Evolutionary conservation across 2,797 vertebrate genomes (phyloP).

Genomic region (Chrysocyon brachyurus): DNA sequence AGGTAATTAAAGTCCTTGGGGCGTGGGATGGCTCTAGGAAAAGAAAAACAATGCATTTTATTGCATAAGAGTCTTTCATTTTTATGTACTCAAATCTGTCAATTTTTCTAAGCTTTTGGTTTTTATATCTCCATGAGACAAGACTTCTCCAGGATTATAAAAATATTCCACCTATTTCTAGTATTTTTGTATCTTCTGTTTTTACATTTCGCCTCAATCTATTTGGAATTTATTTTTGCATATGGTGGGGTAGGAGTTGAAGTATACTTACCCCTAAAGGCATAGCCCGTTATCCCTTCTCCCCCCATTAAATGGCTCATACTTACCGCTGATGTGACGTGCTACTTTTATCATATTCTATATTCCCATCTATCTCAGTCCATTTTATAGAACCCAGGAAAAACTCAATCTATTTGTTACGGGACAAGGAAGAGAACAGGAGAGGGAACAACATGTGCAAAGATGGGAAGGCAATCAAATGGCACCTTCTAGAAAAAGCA

Average conservation of each 20-base stretch:
- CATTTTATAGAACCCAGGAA: background rate
- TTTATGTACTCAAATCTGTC: slow-evolving; percentile 30
- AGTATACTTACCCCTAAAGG: background rate
- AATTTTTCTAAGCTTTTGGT: slow-evolving; percentile 50
- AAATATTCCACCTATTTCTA: background rate
- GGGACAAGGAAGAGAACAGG: background rate
- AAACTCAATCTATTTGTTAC: no score
- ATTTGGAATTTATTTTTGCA: background rate
- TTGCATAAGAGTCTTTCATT: background rate
- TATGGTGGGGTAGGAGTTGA: background rate
- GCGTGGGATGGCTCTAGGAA: background rate
- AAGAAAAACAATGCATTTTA: background rate
- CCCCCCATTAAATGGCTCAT: background rate
- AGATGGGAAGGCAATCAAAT: accelerated
- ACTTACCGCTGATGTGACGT: background rate
- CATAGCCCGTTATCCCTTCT: background rate
- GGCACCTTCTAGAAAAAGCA: background rate
- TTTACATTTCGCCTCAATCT: background rate
- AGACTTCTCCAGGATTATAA: slow-evolving; percentile 15
- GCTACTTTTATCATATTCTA: background rate
- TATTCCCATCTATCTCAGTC: background rate
- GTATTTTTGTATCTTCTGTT: background rate
- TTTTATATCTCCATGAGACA: slow-evolving; percentile 48
- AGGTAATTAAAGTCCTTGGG: background rate
- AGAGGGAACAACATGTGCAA: no score